Evolutionary conservation across 2,888 invertebrate genomes (phyloP), one percentile per base, ranked within the genome.

Genomic region (Melanophora roralis): DNA sequence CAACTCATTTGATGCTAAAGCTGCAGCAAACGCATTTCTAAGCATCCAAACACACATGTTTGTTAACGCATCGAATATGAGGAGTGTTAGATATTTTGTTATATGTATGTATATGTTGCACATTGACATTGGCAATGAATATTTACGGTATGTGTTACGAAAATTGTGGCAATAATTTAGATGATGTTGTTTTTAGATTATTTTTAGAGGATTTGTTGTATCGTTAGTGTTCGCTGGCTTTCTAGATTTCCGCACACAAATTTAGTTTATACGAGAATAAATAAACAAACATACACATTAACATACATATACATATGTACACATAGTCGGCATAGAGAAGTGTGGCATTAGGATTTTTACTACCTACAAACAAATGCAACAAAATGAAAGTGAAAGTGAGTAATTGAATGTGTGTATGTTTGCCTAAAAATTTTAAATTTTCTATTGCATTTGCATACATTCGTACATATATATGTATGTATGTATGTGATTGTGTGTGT

Each of bases 61-160:
- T n/a, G n/a, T n/a, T n/a, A 21, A 67, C 14, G 38, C 55, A 21
- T 14, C 57, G 27, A 49, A 2, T 64, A 27, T 2, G 11, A 36
- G n/a, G 36, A 21, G 11, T 34, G 57, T 60, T 60, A 60, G 60
- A 51, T 40, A 12, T 64, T 14, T 19, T 34, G 16, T 55, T 16
- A 16, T 21, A 11, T n/a, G 23, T 38, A n/a, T 34, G 34, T 36
- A 4, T 55, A 34, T 71, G 38, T 45, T 59, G 65, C 62, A 80
- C 76, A 80, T 67, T 80, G 80, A 72, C 80, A 80, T 80, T 80
- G 80, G 76, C 80, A 76, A 72, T 80, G 80, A 80, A 64, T 51
- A 27, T 65, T 68, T 74, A 51, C 40, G 67, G 59, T 59, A 59
- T 55, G 60, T 60, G 47, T 51, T 68, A 72, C 49, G 67, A 75